phyloP scores from a whole-genome alignment of 2,797 vertebrate genomes.

The Macrochelys suwanniensis region DNA sequence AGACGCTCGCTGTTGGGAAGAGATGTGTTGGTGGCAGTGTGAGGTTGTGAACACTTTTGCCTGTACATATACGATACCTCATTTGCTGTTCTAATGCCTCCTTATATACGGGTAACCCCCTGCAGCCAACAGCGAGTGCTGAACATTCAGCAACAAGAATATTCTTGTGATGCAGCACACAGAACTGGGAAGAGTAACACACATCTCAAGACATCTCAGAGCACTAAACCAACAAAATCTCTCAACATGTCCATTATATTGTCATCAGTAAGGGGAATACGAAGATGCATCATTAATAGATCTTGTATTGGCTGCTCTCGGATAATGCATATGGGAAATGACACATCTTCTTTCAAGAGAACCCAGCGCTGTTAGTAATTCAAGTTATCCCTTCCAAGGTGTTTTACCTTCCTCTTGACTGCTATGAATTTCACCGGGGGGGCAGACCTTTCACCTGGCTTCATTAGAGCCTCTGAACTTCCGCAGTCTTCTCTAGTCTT shows the following conservation, averaged over 20 bases:
- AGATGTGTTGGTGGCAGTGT: not conserved
- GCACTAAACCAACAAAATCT: not conserved
- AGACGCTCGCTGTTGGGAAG: not conserved
- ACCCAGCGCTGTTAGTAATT: not conserved
- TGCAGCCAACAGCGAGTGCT: not conserved
- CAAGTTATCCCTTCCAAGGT: not conserved
- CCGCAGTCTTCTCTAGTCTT: not conserved
- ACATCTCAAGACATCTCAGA: not conserved
- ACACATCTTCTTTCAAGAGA: not conserved
- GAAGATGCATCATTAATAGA: not conserved
- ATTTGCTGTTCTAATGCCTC: not conserved
- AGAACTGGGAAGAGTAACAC: not conserved
- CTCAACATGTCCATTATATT: not conserved
- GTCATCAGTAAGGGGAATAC: not conserved
- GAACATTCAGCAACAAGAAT: not conserved
- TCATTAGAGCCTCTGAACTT: not conserved
- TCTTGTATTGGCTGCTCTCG: not conserved
- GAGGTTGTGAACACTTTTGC: not conserved
- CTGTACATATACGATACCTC: too few relatives aligned
- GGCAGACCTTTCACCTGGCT: not conserved
- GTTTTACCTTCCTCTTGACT: not conserved
- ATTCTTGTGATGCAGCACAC: not conserved
- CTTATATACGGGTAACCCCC: not conserved
- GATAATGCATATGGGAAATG: accelerated
- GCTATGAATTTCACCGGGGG: not conserved